Base-by-base conservation (phyloP, 1,140 invertebrate species). In the Lethocerus indicus region DNA sequence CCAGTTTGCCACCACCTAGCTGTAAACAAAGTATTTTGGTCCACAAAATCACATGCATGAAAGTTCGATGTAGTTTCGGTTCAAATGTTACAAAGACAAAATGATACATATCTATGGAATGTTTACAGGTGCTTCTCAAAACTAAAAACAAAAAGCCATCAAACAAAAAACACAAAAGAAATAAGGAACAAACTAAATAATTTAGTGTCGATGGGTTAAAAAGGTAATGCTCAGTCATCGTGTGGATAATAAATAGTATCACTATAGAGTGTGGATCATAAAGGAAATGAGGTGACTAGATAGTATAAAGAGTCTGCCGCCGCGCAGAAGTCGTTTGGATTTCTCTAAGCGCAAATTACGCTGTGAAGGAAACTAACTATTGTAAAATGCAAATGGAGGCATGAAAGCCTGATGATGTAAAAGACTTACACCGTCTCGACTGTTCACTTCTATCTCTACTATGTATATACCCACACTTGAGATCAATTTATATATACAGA, bases 1-100 rank as follows among this genome's bases (percentile, higher is more conserved):
- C 16, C 36, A 25, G 32, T 40, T 27, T 24, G 36, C 14, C 20
- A 27, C 47, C 47, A 40, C 32, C 32, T 40, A 16, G 36, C 24
- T 24, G 27, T 24, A 49, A 47, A 47, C 25, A 47, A 51, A 54
- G 43, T 54, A 54, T 52, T 52, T 55, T 55, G 54, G 54, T 55
- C 54, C 54, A 48, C 54, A 49, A 48, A 47, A 55, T 55, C 54
- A 55, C 54, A 52, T 55, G 50, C 53, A 49, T 52, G 47, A 55
- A 55, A 55, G 41, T 55, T 55, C 54, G 54, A 55, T 55, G 54
- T 55, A 50, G 36, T 43, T 43, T 18, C 26, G 12, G 16, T 26
- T 47, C 26, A n/a, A n/a, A 28, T 16, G 5, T 28, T 28, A 27
- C 25, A 18, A 16, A 44, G 23, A 49, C 32, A 48, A 46, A 35